Evolutionary conservation across 1,140 invertebrate species (phyloP), one percentile per base, ranked within the genome.

Genomic region (Dinoponera quadriceps): DNA sequence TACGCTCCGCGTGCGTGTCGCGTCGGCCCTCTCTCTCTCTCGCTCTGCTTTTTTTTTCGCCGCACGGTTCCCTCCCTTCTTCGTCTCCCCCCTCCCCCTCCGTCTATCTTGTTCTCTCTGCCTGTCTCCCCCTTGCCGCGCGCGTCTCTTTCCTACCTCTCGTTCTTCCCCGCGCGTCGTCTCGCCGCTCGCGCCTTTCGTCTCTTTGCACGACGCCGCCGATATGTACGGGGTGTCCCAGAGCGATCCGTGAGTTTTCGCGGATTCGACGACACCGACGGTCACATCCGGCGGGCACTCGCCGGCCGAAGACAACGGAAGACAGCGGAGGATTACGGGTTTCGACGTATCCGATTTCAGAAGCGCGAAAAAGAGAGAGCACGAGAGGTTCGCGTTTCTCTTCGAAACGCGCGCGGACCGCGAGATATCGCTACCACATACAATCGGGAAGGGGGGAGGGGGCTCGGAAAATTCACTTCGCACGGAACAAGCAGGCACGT

Each of bases 1-100:
- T 82, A 82, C 78, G 55, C 78, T 71, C 29, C 55, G n/a, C n/a
- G 55, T 82, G 78, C 71, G 81, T 75, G 82, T 78, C 73, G 49
- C 82, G 18, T 74, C 72, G 72, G n/a, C n/a, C n/a, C n/a, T n/a
- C n/a, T n/a, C n/a, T n/a, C n/a, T n/a, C n/a, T 82, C 48, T 82
- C 80, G 80, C 69, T 73, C 38, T 49, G 38, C 44, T 22, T 68
- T 68, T 68, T 75, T 49, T 75, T 63, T 51, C 80, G 54, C 63
- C 62, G 18, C 60, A 5, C 72, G 18, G 22, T 25, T 38, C 66
- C 22, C 20, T 49, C 75, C 9, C 27, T 57, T 66, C 60, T 62
- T n/a, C 16, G 27, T 38, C 38, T 78, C 27, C 59, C 60, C 13
- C 22, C 44, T 48, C 51, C n/a, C 27, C 55, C 11, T n/a, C 57